Evolutionary conservation across 2,888 invertebrate genomes (phyloP), one percentile per base, ranked within the genome.

Genomic region (Emmelina monodactyla): DNA sequence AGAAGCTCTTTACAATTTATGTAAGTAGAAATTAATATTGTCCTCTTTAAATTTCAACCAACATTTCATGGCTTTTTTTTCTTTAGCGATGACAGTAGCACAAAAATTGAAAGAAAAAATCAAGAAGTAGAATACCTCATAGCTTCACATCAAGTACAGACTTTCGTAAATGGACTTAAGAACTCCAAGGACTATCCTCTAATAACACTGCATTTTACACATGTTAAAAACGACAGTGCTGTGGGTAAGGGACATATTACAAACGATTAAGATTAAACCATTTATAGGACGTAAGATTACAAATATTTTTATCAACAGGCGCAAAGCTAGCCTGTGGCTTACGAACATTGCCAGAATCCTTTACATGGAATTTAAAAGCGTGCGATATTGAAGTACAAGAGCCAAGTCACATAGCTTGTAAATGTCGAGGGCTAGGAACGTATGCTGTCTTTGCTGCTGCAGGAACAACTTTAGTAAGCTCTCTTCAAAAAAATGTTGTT

Each of bases 81-180:
- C n/a, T n/a, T n/a, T n/a, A n/a, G n/a, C n/a, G n/a, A n/a, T n/a
- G n/a, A n/a, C n/a, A n/a, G n/a, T n/a, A n/a, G n/a, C n/a, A n/a
- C n/a, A n/a, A n/a, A n/a, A n/a, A n/a, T n/a, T n/a, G n/a, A n/a
- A n/a, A n/a, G n/a, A n/a, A n/a, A n/a, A n/a, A n/a, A n/a, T n/a
- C n/a, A n/a, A n/a, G 87, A 87, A 55, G 66, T 86, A 51, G 85
- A 88, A 57, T 88, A 86, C 62, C 81, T 82, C 49, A 71, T 88
- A 34, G 82, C 85, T 37, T 88, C 89, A 1, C 82, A 83, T 39
- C 78, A 79, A 43, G 51, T 67, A 16, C 78, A 79, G 45, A 54
- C 71, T 36, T 59, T 58, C 2, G 60, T 61, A 3, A 55, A 50
- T 15, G 67, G 67, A 4, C 7, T 2, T 10, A 58, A 56, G 7